Percentiles rank a stretch among this genome's conserved stretches.
Evolutionary conservation across 2,797 vertebrate genomes (phyloP).

Genomic region (Botia almorhae): DNA sequence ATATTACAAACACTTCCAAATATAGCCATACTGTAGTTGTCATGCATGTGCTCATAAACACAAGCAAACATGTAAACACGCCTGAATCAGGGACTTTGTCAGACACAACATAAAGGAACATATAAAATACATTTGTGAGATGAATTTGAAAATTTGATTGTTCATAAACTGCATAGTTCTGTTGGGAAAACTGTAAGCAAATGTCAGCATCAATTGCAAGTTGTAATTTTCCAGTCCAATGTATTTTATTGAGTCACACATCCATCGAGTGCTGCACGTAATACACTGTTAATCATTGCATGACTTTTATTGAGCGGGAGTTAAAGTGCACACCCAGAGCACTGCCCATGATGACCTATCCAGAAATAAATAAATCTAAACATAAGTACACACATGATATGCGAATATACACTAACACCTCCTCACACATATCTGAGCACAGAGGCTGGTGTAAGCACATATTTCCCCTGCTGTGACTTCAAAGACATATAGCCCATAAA

Average conservation of each 20-base stretch:
- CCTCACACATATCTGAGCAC: conserved; percentile 12
- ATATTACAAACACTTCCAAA: not conserved
- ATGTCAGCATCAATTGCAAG: conserved; percentile 73
- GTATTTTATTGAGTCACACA: conserved; percentile 73
- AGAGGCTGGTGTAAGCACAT: conserved; percentile 73
- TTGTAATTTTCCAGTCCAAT: conserved; percentile 78
- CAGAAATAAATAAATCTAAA: conserved; percentile 50
- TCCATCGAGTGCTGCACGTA: conserved; percentile 64
- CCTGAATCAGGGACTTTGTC: conserved; percentile 17
- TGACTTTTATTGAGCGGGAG: conserved; percentile 78
- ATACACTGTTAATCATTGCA: conserved; percentile 79
- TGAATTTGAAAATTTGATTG: conserved; percentile 26
- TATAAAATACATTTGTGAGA: conserved; percentile 36
- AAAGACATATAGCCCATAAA: conserved; percentile 93
- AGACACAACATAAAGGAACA: conserved; percentile 9
- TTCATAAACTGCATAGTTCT: conserved; percentile 31
- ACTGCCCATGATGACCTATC: conserved; percentile 72
- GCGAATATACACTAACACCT: conserved; percentile 47
- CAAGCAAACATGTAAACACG: conserved; percentile 26
- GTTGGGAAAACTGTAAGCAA: conserved; percentile 23
- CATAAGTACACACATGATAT: conserved; percentile 45
- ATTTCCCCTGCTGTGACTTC: conserved; percentile 78
- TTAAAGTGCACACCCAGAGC: conserved; percentile 80
- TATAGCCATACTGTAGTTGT: not conserved
- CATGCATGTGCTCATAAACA: conserved; percentile 1